A percentile compares a stretch with the other conserved stretches of the same genome.
phyloP scores from a whole-genome alignment of 2,113 vertebrate genomes.

The Neodon shergylaensis region DNA sequence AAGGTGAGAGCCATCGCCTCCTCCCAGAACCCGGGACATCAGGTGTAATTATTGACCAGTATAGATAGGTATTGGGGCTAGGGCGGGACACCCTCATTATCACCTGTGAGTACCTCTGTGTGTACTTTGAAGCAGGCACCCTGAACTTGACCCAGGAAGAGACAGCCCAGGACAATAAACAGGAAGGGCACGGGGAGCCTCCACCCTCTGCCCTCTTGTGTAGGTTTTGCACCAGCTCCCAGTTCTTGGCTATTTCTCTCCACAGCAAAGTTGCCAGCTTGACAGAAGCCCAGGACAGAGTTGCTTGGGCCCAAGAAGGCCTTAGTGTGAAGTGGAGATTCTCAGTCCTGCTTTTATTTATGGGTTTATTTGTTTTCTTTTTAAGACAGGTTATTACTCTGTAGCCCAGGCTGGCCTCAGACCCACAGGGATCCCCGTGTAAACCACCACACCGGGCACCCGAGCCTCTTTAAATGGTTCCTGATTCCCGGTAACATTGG shows the following conservation, averaged over 20 bases:
- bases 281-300: not conserved
- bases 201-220: conserved; percentile 47
- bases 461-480: no score
- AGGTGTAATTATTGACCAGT: conserved; percentile 69
- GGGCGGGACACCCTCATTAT: conserved; percentile 56
- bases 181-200: conserved; percentile 53
- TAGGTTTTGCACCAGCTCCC: not conserved
- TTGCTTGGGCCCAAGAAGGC: not conserved
- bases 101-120: conserved; percentile 24
- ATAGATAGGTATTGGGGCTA: conserved; percentile 55
- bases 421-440: not conserved
- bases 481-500: not conserved
- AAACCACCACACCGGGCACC: not conserved
- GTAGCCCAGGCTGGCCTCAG: not conserved
- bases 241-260: not conserved
- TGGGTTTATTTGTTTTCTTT: not conserved
- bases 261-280: not conserved
- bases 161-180: conserved; percentile 58
- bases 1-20: not conserved
- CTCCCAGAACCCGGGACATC: conserved; percentile 53
- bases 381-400: not conserved
- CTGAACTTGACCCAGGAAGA: not conserved
- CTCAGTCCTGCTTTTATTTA: not conserved
- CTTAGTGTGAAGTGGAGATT: not conserved
- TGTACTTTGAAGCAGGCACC: conserved; percentile 3